Conservation (phyloP, 2,888 invertebrate species). For the Drosophila fungiperda region DNA sequence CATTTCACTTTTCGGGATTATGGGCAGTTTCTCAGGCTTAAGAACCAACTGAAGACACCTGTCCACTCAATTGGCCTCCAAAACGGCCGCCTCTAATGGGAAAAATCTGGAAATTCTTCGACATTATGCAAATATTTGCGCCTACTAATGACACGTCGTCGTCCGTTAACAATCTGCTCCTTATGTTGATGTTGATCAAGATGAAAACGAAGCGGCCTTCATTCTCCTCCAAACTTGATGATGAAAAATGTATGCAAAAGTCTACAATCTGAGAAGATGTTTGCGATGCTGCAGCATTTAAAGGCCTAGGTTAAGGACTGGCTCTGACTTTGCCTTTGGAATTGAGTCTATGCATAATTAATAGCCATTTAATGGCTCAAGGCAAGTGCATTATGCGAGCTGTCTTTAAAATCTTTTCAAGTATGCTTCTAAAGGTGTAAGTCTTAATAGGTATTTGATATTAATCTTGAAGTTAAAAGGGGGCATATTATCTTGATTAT, state of each 20-base stretch:
- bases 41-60: conserved; percentile 45
- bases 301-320: conserved; percentile 57
- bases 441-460: not conserved
- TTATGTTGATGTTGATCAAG: conserved; percentile 45
- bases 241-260: conserved; percentile 35
- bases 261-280: conserved; percentile 31
- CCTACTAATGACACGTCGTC: conserved; percentile 65
- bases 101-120: conserved; percentile 28
- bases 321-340: conserved; percentile 19
- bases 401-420: conserved; percentile 9
- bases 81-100: conserved; percentile 55
- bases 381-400: conserved; percentile 15
- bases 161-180: conserved; percentile 61
- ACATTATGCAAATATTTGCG: conserved; percentile 75
- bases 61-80: conserved; percentile 17
- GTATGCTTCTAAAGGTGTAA: not conserved
- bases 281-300: conserved; percentile 29
- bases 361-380: conserved; percentile 20
- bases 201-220: conserved; percentile 65
- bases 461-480: not conserved
- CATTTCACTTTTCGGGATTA: conserved; percentile 49
- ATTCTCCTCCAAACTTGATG: conserved; percentile 42
- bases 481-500: not conserved
- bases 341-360: conserved; percentile 50
- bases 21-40: conserved; percentile 57